phyloP scores from a whole-genome alignment of 2,113 vertebrate species.

The Dasyurus viverrinus region DNA sequence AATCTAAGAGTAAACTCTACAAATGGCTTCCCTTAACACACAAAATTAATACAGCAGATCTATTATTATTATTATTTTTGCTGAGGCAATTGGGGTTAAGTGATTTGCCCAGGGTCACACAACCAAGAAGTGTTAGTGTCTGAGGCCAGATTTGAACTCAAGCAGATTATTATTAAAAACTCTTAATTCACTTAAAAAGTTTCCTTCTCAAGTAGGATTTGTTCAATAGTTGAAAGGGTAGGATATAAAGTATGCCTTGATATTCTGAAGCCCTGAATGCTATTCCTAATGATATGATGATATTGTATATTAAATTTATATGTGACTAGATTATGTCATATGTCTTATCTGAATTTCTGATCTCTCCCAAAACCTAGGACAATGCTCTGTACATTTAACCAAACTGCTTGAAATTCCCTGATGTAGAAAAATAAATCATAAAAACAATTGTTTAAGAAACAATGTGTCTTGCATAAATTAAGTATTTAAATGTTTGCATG shows the following conservation, averaged over 20 bases:
- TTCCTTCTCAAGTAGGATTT: not conserved
- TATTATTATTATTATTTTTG: not conserved
- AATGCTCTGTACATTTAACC: too few relatives aligned
- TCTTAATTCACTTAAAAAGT: not conserved
- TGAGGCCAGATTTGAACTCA: too few relatives aligned
- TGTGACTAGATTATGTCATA: not conserved
- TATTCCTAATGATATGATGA: not conserved
- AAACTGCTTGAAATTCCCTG: too few relatives aligned
- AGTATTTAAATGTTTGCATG: too few relatives aligned
- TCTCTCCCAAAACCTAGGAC: too few relatives aligned
- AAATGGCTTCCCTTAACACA: not conserved
- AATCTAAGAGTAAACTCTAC: not conserved
- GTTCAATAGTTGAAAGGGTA: not conserved
- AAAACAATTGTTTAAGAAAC: too few relatives aligned
- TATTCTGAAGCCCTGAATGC: not conserved
- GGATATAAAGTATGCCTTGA: not conserved
- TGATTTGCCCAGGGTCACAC: too few relatives aligned
- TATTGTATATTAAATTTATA: not conserved
- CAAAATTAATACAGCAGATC: not conserved
- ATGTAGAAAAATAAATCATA: too few relatives aligned
- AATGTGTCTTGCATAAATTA: too few relatives aligned
- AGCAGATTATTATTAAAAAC: not conserved
- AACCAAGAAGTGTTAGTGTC: too few relatives aligned
- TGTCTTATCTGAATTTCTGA: too few relatives aligned
- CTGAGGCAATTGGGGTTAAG: too few relatives aligned